Evolutionary conservation across 1,140 invertebrate species (phyloP), one percentile per base, ranked within the genome.

Genomic region (Yoshiicerus persimilis): DNA sequence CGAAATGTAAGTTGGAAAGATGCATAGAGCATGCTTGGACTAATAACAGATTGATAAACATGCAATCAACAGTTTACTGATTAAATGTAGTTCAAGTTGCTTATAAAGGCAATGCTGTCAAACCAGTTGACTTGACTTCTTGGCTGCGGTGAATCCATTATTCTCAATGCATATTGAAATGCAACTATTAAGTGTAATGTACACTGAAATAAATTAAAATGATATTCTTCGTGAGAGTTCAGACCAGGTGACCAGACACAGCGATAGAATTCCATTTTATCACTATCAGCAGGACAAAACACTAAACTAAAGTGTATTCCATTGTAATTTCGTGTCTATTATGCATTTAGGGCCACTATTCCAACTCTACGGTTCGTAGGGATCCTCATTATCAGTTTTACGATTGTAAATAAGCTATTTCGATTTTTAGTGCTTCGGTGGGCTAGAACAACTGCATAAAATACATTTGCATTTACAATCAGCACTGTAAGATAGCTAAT

Each of bases 61-160:
- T 70, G 75, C 34, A 80, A 80, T 80, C 75, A 80, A 38, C 75
- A 80, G 75, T 30, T 80, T 38, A 32, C 32, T 80, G 75, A 80
- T 80, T 80, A 80, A 80, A 80, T 80, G 75, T 80, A 80, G 75
- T 80, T 80, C 75, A 80, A 80, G 75, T 30, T 70, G 23, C 25
- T 70, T 30, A n/a, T n/a, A 36, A 80, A 80, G 75, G 32, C 16
- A 25, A 70, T 70, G 66, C 34, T 80, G 75, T 38, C 75, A 80
- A 80, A 80, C 75, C 75, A 80, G 75, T 80, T 80, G 32, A 66
- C 5, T 8, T 64, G 56, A 36, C 30, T 36, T 13, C 27, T 27
- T 70, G 27, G 27, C 27, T 70, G 20, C 27, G 27, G 6, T 30
- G 64, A 66, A 27, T 66, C 64, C 27, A 25, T 70, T 70, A 25